Evolutionary conservation across 2,797 vertebrate species (phyloP), one percentile per base, ranked within the genome.

Genomic region (Coluber constrictor): DNA sequence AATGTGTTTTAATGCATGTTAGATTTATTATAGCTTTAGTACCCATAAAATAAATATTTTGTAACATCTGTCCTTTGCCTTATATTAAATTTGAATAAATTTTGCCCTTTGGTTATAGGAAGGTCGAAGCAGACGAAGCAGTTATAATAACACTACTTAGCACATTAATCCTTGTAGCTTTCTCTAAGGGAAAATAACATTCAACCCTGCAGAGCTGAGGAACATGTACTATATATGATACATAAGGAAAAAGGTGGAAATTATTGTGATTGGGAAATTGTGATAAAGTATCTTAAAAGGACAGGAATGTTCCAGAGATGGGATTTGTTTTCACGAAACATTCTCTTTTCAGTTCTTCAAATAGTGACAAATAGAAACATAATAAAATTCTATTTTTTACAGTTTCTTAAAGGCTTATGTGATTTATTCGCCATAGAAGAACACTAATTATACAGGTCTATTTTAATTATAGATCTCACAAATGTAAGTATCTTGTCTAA

Each of bases 71-170:
- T 43, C 90, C n/a, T 51, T 94, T 93, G 87, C 92, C 86, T 92
- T 90, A 29, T 89, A 91, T 96, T 94, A 86, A 95, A 96, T 96
- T 93, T 95, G 93, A 97, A 95, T 97, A 90, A 93, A 86, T 95
- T 96, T 97, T 95, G 92, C 96, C 95, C 95, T 96, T 93, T 94
- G 93, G 95, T 96, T 90, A 87, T n/a, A 93, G 74, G 60, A 63
- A 97, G 90, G 95, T 94, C 95, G 92, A 92, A 96, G 63, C 88
- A 96, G 94, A 94, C 86, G 66, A 92, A 96, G 94, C n/a, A 93
- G 83, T 94, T 96, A 90, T 93, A 96, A 91, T 95, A 96, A 96
- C 86, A 92, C 74, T 96, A 92, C 95, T 94, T 93, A 94, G 95
- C 95, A 91, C 90, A 95, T 96, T 95, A 94, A 90, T 95, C 91